A percentile compares a stretch with the other conserved stretches of the same genome.
Conservation (phyloP, 2,888 invertebrate genomes). For the Oligia strigilis region DNA sequence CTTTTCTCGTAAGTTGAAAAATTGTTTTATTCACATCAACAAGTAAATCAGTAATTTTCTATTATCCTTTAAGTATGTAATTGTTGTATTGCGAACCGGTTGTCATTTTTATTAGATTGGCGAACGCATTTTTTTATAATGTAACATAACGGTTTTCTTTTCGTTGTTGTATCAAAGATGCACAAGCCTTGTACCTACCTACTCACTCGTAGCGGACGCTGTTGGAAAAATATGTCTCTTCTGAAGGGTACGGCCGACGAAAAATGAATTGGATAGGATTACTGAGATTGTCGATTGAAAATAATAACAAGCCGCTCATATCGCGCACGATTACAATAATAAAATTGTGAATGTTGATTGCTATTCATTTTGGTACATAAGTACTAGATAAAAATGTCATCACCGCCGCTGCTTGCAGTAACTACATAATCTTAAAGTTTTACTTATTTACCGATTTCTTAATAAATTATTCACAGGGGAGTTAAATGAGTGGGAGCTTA, state of each 20-base stretch:
- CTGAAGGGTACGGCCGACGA: not conserved
- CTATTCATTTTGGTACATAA: not conserved
- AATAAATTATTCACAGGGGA: not conserved
- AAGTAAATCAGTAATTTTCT: slow-evolving; percentile 24
- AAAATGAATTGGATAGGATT: not conserved
- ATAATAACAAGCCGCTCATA: slow-evolving; percentile 25
- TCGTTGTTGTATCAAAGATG: slow-evolving; percentile 66
- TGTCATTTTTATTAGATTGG: not conserved
- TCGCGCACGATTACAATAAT: slow-evolving; percentile 4
- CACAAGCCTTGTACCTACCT: slow-evolving; percentile 1
- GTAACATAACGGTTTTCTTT: slow-evolving; percentile 64
- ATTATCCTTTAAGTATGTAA: not conserved
- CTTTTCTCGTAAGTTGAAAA: slow-evolving; percentile 37
- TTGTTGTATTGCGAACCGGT: not conserved
- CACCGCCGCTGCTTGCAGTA: not conserved
- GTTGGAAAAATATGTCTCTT: slow-evolving; percentile 18
- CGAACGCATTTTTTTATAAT: slow-evolving; percentile 29
- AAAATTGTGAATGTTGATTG: not conserved
- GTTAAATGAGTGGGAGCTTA: not conserved
- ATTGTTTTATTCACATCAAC: slow-evolving; percentile 34
- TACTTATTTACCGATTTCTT: not conserved
- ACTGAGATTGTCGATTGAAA: not conserved
- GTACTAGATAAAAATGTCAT: not conserved
- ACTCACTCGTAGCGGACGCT: slow-evolving; percentile 41
- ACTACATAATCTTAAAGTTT: not conserved